These are phyloP conservation scores for Upupa epops DNA, from an alignment of 2,113 vertebrate species.

Conservation along the genomic window DNA sequence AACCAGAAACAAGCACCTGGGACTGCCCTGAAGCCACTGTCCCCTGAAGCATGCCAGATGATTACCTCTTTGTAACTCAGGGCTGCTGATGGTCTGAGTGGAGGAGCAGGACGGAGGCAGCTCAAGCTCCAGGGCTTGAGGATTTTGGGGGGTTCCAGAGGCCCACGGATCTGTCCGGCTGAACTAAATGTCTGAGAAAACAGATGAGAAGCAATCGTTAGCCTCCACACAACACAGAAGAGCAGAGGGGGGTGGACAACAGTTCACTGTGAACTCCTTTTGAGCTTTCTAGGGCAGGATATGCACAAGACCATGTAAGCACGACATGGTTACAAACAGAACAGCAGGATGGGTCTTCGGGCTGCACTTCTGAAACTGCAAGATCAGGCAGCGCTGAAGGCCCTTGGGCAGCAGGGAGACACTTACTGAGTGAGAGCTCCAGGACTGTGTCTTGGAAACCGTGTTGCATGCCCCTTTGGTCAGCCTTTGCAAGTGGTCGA, in stretches of 20 bases:
- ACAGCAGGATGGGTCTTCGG: neutral
- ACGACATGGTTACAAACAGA: neutral
- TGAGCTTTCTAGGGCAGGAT: neutral
- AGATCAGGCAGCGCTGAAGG: neutral
- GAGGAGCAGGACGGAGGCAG: constrained; percentile 94
- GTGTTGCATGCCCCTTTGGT: constrained; percentile 85
- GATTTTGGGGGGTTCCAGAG: constrained; percentile 91
- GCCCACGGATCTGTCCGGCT: constrained; percentile 78
- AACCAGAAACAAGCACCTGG: neutral
- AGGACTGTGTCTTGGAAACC: constrained; percentile 78
- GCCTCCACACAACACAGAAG: neutral
- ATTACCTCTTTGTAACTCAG: constrained; percentile 98
- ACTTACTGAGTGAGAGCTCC: constrained; percentile 74
- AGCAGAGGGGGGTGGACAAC: neutral
- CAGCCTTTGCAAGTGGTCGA: constrained; percentile 87
- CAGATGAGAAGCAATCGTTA: constrained; percentile 70
- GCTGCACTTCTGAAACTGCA: neutral
- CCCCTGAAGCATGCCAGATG: neutral
- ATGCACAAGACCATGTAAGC: neutral
- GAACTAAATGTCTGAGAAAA: constrained; percentile 81
- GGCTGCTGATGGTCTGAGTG: constrained; percentile 92
- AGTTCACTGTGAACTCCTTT: neutral
- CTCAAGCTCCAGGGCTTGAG: constrained; percentile 97
- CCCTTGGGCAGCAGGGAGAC: neutral
- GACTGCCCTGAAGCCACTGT: neutral